These are phyloP conservation scores for Sterrhoptilus dennistouni DNA, from an alignment of 2,113 vertebrate genomes.

Conservation along the genomic window DNA sequence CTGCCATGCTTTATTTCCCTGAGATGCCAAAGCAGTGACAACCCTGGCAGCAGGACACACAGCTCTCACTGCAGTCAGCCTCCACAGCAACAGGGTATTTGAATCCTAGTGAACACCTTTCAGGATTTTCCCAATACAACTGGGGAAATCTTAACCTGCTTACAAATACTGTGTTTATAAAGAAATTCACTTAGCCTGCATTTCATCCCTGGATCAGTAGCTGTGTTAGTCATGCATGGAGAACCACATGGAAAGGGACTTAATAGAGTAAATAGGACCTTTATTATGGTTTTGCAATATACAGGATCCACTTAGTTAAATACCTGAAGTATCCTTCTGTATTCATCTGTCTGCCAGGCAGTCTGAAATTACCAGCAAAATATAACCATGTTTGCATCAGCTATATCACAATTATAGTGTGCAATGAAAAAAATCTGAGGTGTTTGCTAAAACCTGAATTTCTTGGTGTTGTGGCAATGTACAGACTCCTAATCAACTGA, in stretches of 20 bases:
- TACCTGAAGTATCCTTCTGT: constrained; percentile 82
- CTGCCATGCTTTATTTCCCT: neutral
- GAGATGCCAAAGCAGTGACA: neutral
- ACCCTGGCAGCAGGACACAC: neutral
- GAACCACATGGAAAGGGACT: neutral
- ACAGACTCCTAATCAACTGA: neutral
- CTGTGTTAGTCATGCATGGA: constrained; percentile 31
- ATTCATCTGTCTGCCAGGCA: constrained; percentile 79
- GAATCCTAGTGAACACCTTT: neutral
- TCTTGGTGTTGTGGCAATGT: neutral
- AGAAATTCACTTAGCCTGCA: neutral
- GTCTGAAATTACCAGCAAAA: constrained; percentile 78
- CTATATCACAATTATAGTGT: neutral
- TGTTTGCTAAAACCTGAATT: neutral
- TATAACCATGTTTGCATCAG: neutral
- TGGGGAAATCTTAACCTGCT: neutral
- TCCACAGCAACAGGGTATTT: neutral
- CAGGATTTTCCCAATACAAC: neutral
- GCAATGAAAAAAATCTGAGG: neutral
- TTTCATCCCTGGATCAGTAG: neutral
- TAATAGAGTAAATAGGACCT: neutral
- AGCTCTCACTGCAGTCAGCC: neutral
- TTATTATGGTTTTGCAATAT: neutral
- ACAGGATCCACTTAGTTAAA: constrained; percentile 42
- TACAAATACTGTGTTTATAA: neutral